These are phyloP conservation scores for Protosalanx chinensis DNA, from an alignment of 2,797 vertebrate genomes.

Conservation along the genomic window DNA sequence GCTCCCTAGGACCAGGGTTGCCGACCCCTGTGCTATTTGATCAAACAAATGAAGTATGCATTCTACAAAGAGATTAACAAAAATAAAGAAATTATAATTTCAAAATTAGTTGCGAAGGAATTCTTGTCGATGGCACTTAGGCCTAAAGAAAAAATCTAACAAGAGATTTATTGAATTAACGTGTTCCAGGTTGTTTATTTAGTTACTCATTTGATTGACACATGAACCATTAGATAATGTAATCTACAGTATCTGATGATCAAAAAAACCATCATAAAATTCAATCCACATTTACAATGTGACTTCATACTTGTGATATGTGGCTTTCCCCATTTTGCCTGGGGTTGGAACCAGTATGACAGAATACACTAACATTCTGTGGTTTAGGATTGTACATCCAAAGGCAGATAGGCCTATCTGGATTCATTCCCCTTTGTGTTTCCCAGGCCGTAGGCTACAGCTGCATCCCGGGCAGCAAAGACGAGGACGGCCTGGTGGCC, in stretches of 20 bases:
- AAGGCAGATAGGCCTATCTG: not conserved
- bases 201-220: not conserved
- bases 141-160: too few relatives aligned
- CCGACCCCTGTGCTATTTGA: too few relatives aligned
- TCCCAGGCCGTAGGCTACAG: constrained; percentile 90
- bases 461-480: constrained; percentile 89
- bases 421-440: not conserved
- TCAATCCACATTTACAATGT: not conserved
- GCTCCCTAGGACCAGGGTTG: too few relatives aligned
- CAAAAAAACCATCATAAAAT: not conserved
- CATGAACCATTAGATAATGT: not conserved
- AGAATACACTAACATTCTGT: not conserved
- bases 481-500: constrained; percentile 91
- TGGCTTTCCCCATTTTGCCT: not conserved
- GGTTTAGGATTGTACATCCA: not conserved
- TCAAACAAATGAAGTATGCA: too few relatives aligned
- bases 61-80: not conserved
- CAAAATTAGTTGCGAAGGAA: too few relatives aligned
- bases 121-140: too few relatives aligned
- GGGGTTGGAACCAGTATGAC: not conserved
- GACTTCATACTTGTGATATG: not conserved
- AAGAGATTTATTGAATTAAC: too few relatives aligned
- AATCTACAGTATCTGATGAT: not conserved
- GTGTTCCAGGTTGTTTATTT: not conserved
- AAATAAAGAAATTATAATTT: too few relatives aligned